Conservation (phyloP, 64 coral and sea anemone genomes). For the Stichodactyla helianthus region DNA sequence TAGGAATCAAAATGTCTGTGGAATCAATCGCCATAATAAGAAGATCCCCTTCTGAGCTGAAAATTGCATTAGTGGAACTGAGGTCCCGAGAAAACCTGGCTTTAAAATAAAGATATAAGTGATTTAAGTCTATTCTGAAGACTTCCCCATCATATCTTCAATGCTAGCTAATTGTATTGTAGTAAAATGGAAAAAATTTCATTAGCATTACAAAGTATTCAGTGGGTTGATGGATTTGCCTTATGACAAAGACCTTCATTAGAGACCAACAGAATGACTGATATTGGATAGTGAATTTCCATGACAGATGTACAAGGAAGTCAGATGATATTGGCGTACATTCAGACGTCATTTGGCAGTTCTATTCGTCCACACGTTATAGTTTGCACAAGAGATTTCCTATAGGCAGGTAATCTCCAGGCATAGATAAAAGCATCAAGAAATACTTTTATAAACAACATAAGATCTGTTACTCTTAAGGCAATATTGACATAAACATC, state of each 20-base stretch:
- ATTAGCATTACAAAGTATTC: too few species aligned
- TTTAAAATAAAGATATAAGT: too few species aligned
- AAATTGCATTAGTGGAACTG: too few species aligned
- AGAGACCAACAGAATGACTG: not conserved
- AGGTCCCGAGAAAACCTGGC: too few species aligned
- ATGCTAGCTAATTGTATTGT: too few species aligned
- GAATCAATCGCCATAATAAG: too few species aligned
- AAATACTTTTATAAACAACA: constrained; percentile 63
- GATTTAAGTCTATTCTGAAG: too few species aligned
- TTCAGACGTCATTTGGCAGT: not conserved
- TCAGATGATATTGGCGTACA: not conserved
- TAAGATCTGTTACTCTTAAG: constrained; percentile 67
- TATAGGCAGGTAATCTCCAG: constrained; percentile 62
- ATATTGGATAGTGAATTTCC: not conserved
- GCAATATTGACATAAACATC: constrained; percentile 40
- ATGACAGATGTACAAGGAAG: not conserved
- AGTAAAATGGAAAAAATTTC: too few species aligned
- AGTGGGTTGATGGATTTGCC: too few species aligned
- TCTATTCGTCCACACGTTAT: not conserved
- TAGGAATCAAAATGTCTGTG: too few species aligned
- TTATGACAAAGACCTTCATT: not conserved
- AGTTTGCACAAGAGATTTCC: not conserved
- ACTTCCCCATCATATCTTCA: too few species aligned
- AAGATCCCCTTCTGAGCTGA: too few species aligned
- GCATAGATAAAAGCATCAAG: constrained; percentile 74